A percentile compares a stretch with the other conserved stretches of the same genome.
Conservation (phyloP, 2,888 invertebrate genomes). For the Scrobipalpa atriplicella region DNA sequence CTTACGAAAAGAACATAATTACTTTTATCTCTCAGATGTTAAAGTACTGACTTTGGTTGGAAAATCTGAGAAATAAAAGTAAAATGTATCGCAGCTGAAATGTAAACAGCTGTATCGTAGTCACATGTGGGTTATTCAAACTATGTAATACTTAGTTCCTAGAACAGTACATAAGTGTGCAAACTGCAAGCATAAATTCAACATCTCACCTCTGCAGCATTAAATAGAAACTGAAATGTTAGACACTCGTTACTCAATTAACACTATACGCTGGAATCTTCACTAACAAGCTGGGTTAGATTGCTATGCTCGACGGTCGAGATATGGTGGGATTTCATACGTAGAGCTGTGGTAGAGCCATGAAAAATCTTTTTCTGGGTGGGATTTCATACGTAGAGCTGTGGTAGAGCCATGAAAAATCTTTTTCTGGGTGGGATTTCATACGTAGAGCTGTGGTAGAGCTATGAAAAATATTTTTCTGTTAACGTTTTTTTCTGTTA, state of each 20-base stretch:
- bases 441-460: background rate
- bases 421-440: background rate
- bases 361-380: background rate
- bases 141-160: too few species aligned
- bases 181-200: background rate
- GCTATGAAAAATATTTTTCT: background rate
- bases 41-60: too few species aligned
- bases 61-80: too few species aligned
- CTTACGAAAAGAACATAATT: too few species aligned
- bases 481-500: too few species aligned
- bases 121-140: too few species aligned
- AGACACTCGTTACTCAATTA: slow-evolving; percentile 58
- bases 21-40: too few species aligned
- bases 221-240: slow-evolving; percentile 1
- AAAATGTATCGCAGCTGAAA: background rate
- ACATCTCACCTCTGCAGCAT: background rate
- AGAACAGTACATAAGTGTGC: too few species aligned
- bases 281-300: slow-evolving; percentile 59
- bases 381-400: too few species aligned
- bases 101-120: background rate
- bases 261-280: slow-evolving; percentile 53
- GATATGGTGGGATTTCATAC: background rate
- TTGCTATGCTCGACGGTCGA: slow-evolving; percentile 37
- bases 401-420: background rate
- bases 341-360: background rate